Conservation (phyloP, 2,113 vertebrate species). For the Psilopsiagon aurifrons region DNA sequence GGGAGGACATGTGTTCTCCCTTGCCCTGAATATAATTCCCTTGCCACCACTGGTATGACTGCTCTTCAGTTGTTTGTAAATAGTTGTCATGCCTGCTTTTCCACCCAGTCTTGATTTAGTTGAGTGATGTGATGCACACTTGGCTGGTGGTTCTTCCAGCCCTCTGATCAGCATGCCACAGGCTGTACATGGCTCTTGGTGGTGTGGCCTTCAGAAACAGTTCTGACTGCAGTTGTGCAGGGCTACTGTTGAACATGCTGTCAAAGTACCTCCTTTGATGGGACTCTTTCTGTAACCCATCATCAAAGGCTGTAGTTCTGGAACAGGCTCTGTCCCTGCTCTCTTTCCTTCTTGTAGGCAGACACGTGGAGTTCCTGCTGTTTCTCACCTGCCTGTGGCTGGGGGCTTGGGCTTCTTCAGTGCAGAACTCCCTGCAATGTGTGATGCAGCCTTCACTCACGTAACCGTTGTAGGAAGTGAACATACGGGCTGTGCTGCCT, state of each 20-base stretch:
- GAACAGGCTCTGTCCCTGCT: rapidly evolving
- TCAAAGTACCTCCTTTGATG: background rate
- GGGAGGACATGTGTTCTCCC: background rate
- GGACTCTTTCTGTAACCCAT: background rate
- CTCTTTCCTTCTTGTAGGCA: background rate
- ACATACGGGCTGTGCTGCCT: background rate
- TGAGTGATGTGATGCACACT: background rate
- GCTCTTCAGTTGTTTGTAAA: background rate
- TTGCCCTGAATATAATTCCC: background rate
- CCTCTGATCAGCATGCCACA: background rate
- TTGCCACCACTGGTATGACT: background rate
- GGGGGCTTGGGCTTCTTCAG: background rate
- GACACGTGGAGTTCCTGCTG: rapidly evolving
- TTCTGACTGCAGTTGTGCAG: background rate
- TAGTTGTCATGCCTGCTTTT: constrained; percentile 39
- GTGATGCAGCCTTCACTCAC: background rate
- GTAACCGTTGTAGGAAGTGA: background rate
- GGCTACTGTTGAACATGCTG: background rate
- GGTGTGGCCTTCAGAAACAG: background rate
- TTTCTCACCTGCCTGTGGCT: rapidly evolving
- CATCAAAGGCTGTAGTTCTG: background rate
- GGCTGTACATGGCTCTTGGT: background rate
- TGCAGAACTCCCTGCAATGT: background rate
- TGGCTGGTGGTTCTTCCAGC: background rate
- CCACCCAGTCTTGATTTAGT: background rate